Conservation (phyloP, 2,113 vertebrate species). For the Zosterops lateralis region DNA sequence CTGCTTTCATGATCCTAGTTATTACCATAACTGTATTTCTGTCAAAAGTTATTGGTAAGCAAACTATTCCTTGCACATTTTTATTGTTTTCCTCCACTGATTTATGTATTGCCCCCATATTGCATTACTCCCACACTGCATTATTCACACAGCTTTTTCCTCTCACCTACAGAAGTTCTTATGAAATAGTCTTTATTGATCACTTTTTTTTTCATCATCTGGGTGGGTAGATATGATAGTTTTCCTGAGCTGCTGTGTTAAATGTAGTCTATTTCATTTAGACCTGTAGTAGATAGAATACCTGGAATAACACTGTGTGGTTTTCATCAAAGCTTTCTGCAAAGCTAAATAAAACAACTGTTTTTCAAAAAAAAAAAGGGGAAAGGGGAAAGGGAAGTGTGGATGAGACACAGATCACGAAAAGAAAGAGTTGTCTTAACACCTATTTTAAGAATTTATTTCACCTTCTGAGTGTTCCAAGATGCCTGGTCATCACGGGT, state of each 20-base stretch:
- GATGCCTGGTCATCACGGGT: background rate
- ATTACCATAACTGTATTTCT: background rate
- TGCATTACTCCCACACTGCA: background rate
- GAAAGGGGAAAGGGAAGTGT: rapidly evolving
- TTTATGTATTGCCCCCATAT: background rate
- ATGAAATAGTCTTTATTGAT: background rate
- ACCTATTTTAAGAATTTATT: background rate
- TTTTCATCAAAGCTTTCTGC: background rate
- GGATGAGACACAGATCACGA: background rate
- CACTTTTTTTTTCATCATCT: background rate
- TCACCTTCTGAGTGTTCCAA: background rate
- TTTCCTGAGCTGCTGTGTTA: background rate
- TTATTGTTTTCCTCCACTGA: background rate
- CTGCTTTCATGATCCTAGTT: background rate
- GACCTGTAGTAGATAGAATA: background rate
- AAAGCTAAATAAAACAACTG: background rate
- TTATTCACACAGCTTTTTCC: background rate
- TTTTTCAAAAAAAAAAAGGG: background rate
- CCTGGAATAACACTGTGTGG: background rate
- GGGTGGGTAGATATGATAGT: background rate
- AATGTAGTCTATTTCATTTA: background rate
- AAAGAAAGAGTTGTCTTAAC: background rate
- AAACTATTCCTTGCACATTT: background rate
- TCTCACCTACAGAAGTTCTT: background rate
- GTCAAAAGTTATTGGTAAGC: background rate